Evolutionary conservation across 2,888 invertebrate species (phyloP).

Genomic region (Patella ulyssiponensis): DNA sequence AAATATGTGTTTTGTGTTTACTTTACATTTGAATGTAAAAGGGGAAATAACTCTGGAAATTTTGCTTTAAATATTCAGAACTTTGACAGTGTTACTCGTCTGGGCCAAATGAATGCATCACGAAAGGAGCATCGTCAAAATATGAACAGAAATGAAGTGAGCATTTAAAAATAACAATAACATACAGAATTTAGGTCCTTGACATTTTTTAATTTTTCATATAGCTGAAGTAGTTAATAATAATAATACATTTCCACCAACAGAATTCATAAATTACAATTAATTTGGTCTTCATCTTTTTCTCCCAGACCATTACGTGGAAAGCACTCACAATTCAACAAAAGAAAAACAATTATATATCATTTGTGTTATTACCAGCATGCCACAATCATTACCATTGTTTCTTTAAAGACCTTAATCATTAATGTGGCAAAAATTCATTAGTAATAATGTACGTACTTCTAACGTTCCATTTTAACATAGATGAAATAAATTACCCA

Average conservation of each 20-base stretch:
- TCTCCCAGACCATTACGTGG: neutral
- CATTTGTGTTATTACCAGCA: neutral
- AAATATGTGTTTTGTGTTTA: no score
- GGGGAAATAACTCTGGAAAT: no score
- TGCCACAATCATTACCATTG: neutral
- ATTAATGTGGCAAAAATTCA: no score
- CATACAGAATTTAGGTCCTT: neutral
- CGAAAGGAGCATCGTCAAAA: no score
- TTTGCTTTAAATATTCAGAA: no score
- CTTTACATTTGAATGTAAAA: no score
- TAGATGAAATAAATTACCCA: neutral
- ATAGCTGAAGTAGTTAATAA: constrained; percentile 9
- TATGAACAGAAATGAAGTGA: no score
- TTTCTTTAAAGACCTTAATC: no score
- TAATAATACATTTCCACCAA: constrained; percentile 12
- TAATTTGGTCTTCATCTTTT: neutral
- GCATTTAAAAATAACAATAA: no score
- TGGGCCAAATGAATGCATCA: no score
- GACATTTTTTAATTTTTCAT: constrained; percentile 11
- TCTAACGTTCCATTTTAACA: neutral
- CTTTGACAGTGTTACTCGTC: no score
- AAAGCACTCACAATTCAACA: constrained; percentile 9
- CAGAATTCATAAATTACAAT: constrained; percentile 9
- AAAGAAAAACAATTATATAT: neutral
- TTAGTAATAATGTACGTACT: neutral